Evolutionary conservation across 2,797 vertebrate genomes (phyloP).

Genomic region (Sebastes melanostomus): DNA sequence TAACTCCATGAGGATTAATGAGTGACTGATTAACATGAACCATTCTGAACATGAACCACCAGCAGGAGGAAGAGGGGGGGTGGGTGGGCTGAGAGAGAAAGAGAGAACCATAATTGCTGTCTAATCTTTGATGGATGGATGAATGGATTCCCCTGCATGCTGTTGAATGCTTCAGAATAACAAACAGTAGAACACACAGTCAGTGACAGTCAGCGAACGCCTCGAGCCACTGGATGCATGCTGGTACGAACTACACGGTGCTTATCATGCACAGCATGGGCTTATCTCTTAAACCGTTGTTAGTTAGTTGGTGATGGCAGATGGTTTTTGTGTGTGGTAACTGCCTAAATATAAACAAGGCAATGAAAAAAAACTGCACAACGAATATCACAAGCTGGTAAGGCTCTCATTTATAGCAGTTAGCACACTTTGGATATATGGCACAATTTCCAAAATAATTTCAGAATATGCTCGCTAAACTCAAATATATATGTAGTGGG

Average conservation of each 20-base stretch:
- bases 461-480: background rate
- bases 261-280: conserved; percentile 1
- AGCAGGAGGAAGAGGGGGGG: background rate
- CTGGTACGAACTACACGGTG: background rate
- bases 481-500: background rate
- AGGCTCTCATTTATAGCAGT: background rate
- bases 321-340: background rate
- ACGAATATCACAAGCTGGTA: background rate
- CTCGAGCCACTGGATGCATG: background rate
- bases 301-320: background rate
- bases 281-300: background rate
- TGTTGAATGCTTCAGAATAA: conserved; percentile 40
- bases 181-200: conserved; percentile 25
- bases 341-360: background rate
- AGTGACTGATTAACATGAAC: conserved; percentile 66
- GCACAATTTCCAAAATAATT: background rate
- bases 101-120: conserved; percentile 43
- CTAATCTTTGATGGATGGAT: conserved; percentile 54
- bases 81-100: conserved; percentile 9
- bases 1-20: conserved; percentile 69
- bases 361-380: background rate
- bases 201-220: conserved; percentile 1
- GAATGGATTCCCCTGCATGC: conserved; percentile 46
- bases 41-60: conserved; percentile 40
- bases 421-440: background rate